Percentiles rank a stretch among this genome's conserved stretches.
phyloP scores from a whole-genome alignment of 2,113 vertebrate species.

The Smithornis capensis region DNA sequence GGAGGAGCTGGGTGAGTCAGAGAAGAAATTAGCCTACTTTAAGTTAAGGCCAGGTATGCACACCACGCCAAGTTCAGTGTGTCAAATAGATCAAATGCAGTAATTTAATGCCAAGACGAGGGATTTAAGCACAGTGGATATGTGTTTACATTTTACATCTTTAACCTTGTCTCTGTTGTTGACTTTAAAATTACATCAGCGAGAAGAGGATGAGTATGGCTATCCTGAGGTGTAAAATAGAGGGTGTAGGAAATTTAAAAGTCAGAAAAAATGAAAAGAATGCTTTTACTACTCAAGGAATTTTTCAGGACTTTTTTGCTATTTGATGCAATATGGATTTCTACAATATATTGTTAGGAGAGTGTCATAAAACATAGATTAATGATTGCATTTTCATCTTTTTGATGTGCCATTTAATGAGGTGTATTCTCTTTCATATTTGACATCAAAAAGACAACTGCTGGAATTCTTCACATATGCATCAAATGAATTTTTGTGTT shows the following conservation, averaged over 20 bases:
- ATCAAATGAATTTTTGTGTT: conserved; percentile 70
- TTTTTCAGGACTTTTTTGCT: not conserved
- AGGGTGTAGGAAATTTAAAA: not conserved
- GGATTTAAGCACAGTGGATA: not conserved
- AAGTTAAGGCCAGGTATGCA: not conserved
- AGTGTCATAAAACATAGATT: conserved; percentile 76
- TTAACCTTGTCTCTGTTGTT: not conserved
- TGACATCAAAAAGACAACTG: conserved; percentile 73
- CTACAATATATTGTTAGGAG: conserved; percentile 50
- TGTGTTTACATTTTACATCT: not conserved
- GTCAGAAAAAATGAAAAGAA: not conserved
- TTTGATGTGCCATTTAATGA: conserved; percentile 80
- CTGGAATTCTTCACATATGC: conserved; percentile 63
- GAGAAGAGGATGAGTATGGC: not conserved
- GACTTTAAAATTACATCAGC: not conserved
- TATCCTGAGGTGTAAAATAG: not conserved
- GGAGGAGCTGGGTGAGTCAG: not conserved
- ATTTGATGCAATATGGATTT: conserved; percentile 46
- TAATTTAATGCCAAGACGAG: not conserved
- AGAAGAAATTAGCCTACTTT: not conserved
- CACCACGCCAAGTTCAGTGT: not conserved
- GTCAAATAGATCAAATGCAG: not conserved
- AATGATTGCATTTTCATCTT: conserved; percentile 70
- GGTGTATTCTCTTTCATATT: conserved; percentile 66
- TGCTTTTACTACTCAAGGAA: not conserved